Conservation (phyloP, 2,113 vertebrate species). For the Python bivittatus region DNA sequence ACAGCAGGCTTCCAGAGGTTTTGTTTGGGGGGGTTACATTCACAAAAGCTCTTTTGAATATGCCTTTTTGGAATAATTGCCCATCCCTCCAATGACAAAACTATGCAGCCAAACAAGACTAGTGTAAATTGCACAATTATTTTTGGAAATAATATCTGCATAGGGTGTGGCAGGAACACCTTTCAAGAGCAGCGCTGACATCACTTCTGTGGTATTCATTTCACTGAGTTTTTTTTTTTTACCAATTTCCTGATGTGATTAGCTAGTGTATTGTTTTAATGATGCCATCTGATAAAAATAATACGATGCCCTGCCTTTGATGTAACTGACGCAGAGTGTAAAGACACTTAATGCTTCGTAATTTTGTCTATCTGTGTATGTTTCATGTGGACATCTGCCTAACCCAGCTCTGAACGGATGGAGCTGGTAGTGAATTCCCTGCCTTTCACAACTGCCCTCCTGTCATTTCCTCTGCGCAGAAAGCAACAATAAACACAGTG, state of each 20-base stretch:
- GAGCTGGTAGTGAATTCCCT: background rate
- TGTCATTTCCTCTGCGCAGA: background rate
- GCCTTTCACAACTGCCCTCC: background rate
- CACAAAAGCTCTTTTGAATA: background rate
- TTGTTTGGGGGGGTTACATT: background rate
- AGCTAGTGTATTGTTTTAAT: background rate
- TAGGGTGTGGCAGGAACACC: accelerated
- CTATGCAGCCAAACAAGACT: background rate
- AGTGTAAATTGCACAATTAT: accelerated
- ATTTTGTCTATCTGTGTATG: background rate
- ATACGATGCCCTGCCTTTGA: background rate
- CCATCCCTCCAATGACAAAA: background rate
- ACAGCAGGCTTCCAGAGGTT: too few species aligned
- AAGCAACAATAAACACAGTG: background rate
- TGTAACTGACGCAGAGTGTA: background rate
- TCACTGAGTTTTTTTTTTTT: accelerated
- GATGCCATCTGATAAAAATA: background rate
- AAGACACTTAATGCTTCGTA: background rate
- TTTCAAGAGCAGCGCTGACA: background rate
- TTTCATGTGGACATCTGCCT: background rate
- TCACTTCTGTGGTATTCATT: background rate
- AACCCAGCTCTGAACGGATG: background rate
- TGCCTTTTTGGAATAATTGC: background rate
- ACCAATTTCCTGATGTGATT: accelerated
- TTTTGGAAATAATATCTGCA: conserved; percentile 5